Evolutionary conservation across 2,113 vertebrate species (phyloP).

Genomic region (Progne subis): DNA sequence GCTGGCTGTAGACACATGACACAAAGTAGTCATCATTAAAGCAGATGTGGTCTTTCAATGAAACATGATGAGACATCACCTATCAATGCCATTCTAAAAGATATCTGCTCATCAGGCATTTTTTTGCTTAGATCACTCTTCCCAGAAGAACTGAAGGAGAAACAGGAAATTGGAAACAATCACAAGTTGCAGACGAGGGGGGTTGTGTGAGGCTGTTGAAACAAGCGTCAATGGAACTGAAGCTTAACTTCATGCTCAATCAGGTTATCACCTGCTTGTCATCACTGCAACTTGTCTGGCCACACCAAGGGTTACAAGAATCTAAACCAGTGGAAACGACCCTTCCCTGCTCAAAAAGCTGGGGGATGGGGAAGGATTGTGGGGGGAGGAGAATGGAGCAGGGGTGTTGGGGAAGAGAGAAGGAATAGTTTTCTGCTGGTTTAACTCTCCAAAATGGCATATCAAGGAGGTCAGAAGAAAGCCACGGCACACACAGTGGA

Average conservation of each 20-base stretch:
- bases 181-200: neutral
- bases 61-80: neutral
- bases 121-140: neutral
- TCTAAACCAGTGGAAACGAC: neutral
- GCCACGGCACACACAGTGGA: neutral
- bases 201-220: neutral
- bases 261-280: conserved; percentile 39
- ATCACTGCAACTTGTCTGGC: neutral
- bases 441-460: conserved; percentile 7
- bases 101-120: neutral
- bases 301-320: neutral
- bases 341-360: neutral
- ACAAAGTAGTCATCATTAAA: neutral
- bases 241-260: neutral
- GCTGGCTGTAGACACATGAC: neutral
- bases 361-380: too few relatives aligned
- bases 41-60: rapidly evolving
- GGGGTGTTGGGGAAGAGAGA: neutral
- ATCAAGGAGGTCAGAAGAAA: neutral
- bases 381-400: too few relatives aligned
- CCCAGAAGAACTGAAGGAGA: neutral
- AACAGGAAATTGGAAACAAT: neutral
- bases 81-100: neutral
- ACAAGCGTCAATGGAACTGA: neutral
- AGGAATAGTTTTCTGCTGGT: neutral